Percentiles rank a stretch among this genome's conserved stretches.
These are phyloP conservation scores for Temnopleurus reevesii DNA, from an alignment of 53 echinoderm and acorn worm species.

Conservation along the genomic window DNA sequence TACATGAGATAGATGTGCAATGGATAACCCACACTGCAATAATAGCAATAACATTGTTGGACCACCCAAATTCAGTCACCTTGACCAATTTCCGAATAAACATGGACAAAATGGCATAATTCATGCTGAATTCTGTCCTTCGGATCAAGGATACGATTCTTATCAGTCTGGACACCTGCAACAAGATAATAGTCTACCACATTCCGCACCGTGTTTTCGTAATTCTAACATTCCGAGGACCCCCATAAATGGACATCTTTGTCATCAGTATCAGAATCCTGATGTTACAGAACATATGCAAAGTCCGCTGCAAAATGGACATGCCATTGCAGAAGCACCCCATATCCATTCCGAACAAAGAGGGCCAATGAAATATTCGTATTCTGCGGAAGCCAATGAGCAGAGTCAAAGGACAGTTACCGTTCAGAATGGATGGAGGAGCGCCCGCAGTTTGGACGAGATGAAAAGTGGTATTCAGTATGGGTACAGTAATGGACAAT, in stretches of 20 bases:
- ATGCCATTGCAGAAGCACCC: neutral
- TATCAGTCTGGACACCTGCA: neutral
- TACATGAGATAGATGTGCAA: neutral
- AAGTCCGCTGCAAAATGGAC: neutral
- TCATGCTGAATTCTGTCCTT: neutral
- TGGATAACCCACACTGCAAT: constrained; percentile 9
- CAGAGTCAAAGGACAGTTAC: too few species aligned
- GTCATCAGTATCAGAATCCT: neutral
- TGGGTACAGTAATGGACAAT: neutral
- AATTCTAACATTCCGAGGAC: neutral
- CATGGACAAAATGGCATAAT: neutral
- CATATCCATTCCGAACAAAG: too few species aligned
- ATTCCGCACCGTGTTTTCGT: neutral
- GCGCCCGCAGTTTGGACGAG: neutral
- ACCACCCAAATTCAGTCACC: neutral
- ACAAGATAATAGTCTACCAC: neutral
- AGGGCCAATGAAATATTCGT: too few species aligned
- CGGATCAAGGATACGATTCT: neutral
- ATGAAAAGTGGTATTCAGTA: neutral
- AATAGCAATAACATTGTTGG: neutral
- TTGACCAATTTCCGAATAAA: neutral
- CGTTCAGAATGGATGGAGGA: neutral
- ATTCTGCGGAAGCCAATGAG: too few species aligned
- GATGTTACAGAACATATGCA: neutral
- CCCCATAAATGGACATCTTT: neutral